A percentile compares a stretch with the other conserved stretches of the same genome.
Evolutionary conservation across 2,113 vertebrate genomes (phyloP).

Genomic region (Bothrops jararaca): DNA sequence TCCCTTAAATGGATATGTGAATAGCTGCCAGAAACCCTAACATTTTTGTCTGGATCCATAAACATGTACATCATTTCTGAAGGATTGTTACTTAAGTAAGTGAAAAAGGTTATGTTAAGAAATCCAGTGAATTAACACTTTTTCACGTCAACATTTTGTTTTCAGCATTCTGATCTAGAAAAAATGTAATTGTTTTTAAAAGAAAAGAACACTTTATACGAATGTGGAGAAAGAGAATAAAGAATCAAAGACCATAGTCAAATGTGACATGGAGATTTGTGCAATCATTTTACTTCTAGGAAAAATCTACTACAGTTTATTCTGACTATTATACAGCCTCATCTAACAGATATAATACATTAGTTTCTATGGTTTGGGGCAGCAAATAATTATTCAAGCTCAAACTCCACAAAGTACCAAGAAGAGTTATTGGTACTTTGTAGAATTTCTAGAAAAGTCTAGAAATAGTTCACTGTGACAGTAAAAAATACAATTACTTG

Average conservation of each 20-base stretch:
- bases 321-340: neutral
- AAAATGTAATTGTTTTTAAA: neutral
- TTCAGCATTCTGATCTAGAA: neutral
- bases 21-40: neutral
- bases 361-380: neutral
- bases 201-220: neutral
- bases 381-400: neutral
- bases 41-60: neutral
- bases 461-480: neutral
- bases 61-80: neutral
- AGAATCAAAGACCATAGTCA: neutral
- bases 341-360: neutral
- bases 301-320: neutral
- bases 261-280: neutral
- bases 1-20: neutral
- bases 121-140: neutral
- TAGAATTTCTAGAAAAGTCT: neutral
- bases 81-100: neutral
- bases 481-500: neutral
- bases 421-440: neutral
- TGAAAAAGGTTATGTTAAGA: neutral
- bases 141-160: neutral
- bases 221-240: neutral
- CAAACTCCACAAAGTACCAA: neutral
- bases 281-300: neutral